Conservation (phyloP, 2,888 invertebrate genomes). For the Digitonthophagus gazella region DNA sequence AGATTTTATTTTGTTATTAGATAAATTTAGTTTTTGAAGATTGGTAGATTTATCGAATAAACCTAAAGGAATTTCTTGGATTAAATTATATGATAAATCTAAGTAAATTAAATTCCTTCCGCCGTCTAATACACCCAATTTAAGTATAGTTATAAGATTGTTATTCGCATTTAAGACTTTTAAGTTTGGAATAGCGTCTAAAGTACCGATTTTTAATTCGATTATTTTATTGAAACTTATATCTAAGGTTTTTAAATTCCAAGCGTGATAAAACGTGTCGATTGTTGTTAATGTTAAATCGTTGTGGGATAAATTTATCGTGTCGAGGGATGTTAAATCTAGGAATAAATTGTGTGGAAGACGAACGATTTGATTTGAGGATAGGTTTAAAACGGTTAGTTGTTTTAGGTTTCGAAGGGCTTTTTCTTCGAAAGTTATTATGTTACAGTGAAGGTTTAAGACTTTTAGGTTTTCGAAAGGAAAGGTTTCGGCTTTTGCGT, state of each 20-base stretch:
- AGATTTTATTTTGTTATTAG: constrained; percentile 25
- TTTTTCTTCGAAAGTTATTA: constrained; percentile 26
- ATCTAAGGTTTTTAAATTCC: constrained; percentile 30
- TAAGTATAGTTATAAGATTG: constrained; percentile 30
- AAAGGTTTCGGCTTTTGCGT: constrained; percentile 23
- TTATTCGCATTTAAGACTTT: constrained; percentile 30
- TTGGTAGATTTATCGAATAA: constrained; percentile 32
- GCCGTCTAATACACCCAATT: constrained; percentile 34
- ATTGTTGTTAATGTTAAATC: constrained; percentile 30
- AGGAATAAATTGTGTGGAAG: constrained; percentile 33
- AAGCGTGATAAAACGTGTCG: constrained; percentile 33
- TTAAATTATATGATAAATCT: constrained; percentile 32
- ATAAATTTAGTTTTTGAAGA: constrained; percentile 31
- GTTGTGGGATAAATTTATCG: constrained; percentile 31
- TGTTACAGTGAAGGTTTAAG: constrained; percentile 27
- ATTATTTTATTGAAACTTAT: constrained; percentile 32
- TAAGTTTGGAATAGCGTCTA: constrained; percentile 31
- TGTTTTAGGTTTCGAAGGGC: constrained; percentile 29
- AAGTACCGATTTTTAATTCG: constrained; percentile 30
- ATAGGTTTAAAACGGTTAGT: constrained; percentile 31
- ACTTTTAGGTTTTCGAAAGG: constrained; percentile 30
- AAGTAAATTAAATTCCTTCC: constrained; percentile 28
- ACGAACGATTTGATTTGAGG: constrained; percentile 28
- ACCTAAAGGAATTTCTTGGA: constrained; percentile 29
- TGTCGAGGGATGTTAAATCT: constrained; percentile 25